These are phyloP conservation scores for Polypterus senegalus DNA, from an alignment of 2,113 vertebrate genomes.

Conservation along the genomic window DNA sequence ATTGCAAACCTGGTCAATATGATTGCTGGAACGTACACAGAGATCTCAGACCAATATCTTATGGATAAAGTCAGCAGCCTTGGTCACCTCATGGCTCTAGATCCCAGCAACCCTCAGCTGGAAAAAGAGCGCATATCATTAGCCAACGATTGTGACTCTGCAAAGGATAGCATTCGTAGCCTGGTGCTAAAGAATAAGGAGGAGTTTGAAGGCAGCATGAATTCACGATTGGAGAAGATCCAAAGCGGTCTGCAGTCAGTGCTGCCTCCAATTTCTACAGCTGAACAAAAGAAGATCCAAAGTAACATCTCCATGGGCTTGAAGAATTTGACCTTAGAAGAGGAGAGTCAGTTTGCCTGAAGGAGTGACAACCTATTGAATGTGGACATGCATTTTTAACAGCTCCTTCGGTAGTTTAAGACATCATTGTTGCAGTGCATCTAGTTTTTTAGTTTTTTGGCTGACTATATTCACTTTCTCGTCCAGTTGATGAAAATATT, in stretches of 20 bases:
- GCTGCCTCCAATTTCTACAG: background rate
- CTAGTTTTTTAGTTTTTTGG: too few relatives aligned
- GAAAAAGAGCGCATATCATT: background rate
- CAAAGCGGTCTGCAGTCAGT: background rate
- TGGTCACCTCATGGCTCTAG: slow-evolving; percentile 6
- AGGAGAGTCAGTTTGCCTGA: background rate
- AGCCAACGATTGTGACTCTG: background rate
- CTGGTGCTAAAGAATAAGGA: background rate
- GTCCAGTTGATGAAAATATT: too few relatives aligned
- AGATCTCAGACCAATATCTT: slow-evolving; percentile 9
- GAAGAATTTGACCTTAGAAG: background rate
- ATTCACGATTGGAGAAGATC: background rate
- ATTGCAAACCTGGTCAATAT: slow-evolving; percentile 6
- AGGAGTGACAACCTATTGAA: background rate
- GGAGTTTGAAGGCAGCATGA: background rate
- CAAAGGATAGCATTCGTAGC: background rate
- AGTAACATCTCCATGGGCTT: background rate
- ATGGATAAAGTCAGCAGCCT: slow-evolving; percentile 7
- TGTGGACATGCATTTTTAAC: too few relatives aligned
- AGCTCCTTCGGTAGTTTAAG: too few relatives aligned
- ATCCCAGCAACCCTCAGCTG: background rate
- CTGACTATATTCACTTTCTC: too few relatives aligned
- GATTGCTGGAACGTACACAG: slow-evolving; percentile 7
- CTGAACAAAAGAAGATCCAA: background rate
- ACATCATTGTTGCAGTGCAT: too few relatives aligned